Conservation (phyloP, 2,113 vertebrate species). For the Cettia cetti region DNA sequence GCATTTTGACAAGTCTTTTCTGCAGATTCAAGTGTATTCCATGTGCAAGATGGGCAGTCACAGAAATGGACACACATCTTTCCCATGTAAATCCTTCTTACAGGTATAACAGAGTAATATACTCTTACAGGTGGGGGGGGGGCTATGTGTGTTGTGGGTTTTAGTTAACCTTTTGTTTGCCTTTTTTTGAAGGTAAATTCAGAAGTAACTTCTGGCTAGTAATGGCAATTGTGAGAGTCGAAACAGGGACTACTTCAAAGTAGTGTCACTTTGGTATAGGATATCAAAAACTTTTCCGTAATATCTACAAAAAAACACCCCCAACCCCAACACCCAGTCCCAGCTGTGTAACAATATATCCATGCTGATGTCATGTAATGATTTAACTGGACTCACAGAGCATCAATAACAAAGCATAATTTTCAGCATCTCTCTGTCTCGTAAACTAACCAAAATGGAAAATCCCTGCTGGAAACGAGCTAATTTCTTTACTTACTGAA, state of each 20-base stretch:
- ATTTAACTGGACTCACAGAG: background rate
- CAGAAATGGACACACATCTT: background rate
- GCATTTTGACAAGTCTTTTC: background rate
- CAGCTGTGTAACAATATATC: background rate
- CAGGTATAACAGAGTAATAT: background rate
- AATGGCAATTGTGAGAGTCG: background rate
- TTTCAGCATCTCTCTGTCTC: background rate
- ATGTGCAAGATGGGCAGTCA: background rate
- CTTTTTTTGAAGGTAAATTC: background rate
- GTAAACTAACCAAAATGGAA: background rate
- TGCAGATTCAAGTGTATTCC: background rate
- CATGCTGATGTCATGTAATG: rapidly evolving
- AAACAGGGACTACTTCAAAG: background rate
- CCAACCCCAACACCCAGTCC: background rate
- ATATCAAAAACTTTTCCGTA: background rate
- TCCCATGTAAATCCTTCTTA: background rate
- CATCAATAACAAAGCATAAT: background rate
- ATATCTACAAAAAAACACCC: background rate
- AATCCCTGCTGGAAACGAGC: background rate
- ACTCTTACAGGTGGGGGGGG: rapidly evolving
- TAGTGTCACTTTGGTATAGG: background rate
- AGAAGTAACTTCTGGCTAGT: background rate
- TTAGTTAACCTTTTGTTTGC: background rate
- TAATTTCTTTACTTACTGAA: background rate
- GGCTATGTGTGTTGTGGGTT: background rate